Percentiles rank a stretch among this genome's conserved stretches.
phyloP scores from a whole-genome alignment of 1,140 invertebrate species.

The Nasonia giraulti region DNA sequence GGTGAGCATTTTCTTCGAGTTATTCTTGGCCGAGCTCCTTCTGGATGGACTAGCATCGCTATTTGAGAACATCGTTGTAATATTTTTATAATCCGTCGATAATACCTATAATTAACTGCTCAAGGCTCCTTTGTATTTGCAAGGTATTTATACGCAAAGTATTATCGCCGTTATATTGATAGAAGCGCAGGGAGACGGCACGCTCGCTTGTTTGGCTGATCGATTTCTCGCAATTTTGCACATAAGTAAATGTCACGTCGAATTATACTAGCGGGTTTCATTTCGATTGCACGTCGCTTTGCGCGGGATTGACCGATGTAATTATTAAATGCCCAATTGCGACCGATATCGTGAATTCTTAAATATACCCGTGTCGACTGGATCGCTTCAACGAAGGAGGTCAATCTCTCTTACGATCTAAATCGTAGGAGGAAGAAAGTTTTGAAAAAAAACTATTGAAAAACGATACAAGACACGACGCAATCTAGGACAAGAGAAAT shows the following conservation, averaged over 20 bases:
- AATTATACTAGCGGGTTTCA: no score
- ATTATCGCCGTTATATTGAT: neutral
- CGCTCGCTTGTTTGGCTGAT: neutral
- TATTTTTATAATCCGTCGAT: conserved; percentile 39
- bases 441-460: neutral
- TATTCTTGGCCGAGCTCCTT: conserved; percentile 4
- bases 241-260: no score
- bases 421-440: neutral
- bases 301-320: no score
- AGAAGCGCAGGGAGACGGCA: neutral
- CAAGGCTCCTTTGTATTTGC: conserved; percentile 35
- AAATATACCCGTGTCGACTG: no score
- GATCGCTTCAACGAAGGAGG: no score
- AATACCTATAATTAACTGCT: conserved; percentile 39
- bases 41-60: neutral
- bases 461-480: neutral
- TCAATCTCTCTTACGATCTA: no score
- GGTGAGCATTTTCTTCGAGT: neutral
- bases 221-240: neutral
- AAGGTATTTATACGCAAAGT: conserved; percentile 6
- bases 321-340: no score
- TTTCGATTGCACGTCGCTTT: no score
- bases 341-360: no score
- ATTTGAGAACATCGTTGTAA: conserved; percentile 35
- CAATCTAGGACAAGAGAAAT: neutral